Percentiles rank a stretch among this genome's conserved stretches.
phyloP scores from a whole-genome alignment of 2,888 invertebrate genomes.

The Fragum fragum region DNA sequence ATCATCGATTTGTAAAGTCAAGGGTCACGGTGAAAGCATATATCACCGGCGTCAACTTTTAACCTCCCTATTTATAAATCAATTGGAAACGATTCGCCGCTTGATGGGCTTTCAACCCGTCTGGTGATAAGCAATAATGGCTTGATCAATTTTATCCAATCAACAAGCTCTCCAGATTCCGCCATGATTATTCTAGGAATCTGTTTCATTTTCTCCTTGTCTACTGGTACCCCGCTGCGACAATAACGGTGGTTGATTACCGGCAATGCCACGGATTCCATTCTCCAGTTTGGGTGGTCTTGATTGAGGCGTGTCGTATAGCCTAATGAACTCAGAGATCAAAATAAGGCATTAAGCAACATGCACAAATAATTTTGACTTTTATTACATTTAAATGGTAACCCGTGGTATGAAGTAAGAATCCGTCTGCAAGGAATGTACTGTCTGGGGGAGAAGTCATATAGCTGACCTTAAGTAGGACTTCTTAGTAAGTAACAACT shows the following conservation, averaged over 20 bases:
- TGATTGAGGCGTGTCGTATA: not conserved
- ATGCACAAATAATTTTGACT: too few species aligned
- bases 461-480: too few species aligned
- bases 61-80: conserved; percentile 64
- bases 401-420: too few species aligned
- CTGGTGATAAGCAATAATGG: conserved; percentile 53
- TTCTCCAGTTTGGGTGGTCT: conserved; percentile 53
- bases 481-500: too few species aligned
- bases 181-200: conserved; percentile 26
- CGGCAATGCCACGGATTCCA: conserved; percentile 26
- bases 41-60: conserved; percentile 59
- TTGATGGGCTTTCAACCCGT: conserved; percentile 43
- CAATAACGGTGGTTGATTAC: conserved; percentile 39
- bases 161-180: conserved; percentile 26
- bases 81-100: conserved; percentile 41
- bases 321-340: too few species aligned
- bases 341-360: too few species aligned
- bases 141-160: conserved; percentile 51
- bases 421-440: too few species aligned
- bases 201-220: conserved; percentile 27
- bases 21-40: conserved; percentile 48
- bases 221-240: conserved; percentile 36
- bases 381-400: too few species aligned
- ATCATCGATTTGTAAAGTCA: conserved; percentile 24
- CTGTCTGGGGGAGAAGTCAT: too few species aligned